Base-by-base conservation (phyloP, 2,113 vertebrate genomes). In the Chionis minor region DNA sequence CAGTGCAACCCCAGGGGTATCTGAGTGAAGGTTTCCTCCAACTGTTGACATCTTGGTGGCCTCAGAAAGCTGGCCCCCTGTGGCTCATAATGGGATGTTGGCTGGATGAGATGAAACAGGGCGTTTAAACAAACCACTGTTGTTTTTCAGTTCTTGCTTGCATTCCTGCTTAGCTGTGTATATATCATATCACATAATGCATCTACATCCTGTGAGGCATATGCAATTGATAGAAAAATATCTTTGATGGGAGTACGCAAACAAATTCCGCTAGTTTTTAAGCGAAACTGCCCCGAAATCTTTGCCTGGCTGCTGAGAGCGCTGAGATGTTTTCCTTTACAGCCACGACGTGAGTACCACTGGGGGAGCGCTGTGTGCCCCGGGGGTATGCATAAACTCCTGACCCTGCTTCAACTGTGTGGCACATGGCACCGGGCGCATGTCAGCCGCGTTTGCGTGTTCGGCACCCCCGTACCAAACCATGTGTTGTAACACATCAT, bases 21-120 rank as follows among this genome's bases (percentile, higher is more conserved):
- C 32, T 35, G 74, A 62, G 54, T 33, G 88, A 82, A 92, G 0
- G 0, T 82, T 94, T 89, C 80, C 83, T 94, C 70, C 83, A 73
- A 70, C 69, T 94, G 86, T 85, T 92, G 96, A 95, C 74, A 81
- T 87, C 91, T 77, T 90, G 81, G 89, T 96, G 96, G 95, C 81
- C 84, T 95, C 84, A 77, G 86, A 95, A 95, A 91, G 89, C 94
- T 93, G 92, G 56, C 15, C 70, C 66, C 80, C 86, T 71, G 78
- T 89, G 94, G 86, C 78, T 96, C 78, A 23, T 89, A 82, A 91
- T 80, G 78, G 81, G n/a, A 73, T 85, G 78, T 27, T 80, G 83
- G 30, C 78, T 92, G 89, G 70, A 87, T 88, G 78, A 82, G 94
- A 79, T 89, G 80, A 91, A 95, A 56, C 61, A 54, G 80, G 78